Percentiles rank a stretch among this genome's conserved stretches.
Conservation (phyloP, 2,888 invertebrate species). For the Cyclophora punctaria region DNA sequence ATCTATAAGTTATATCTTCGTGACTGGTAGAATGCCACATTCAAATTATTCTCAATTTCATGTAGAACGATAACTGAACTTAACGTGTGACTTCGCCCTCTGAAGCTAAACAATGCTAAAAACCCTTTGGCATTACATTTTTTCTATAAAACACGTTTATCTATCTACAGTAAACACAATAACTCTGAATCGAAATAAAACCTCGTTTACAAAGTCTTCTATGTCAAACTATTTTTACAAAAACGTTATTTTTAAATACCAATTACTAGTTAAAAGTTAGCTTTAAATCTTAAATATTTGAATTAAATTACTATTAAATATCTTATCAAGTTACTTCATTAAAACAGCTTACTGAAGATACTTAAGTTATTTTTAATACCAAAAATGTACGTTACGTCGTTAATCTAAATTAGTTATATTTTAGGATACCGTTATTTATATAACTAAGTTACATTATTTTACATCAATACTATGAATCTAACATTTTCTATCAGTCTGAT, state of each 20-base stretch:
- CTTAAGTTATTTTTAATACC: too few relatives aligned
- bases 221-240: conserved; percentile 10
- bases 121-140: not conserved
- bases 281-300: not conserved
- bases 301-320: conserved; percentile 4
- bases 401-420: too few relatives aligned
- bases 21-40: too few relatives aligned
- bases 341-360: too few relatives aligned
- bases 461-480: conserved; percentile 14
- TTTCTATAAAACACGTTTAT: not conserved
- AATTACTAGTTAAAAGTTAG: not conserved
- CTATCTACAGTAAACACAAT: not conserved
- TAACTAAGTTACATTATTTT: too few relatives aligned
- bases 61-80: too few relatives aligned
- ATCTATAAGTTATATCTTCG: too few relatives aligned
- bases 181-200: conserved; percentile 23
- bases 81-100: too few relatives aligned
- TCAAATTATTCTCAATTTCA: too few relatives aligned
- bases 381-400: too few relatives aligned
- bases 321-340: too few relatives aligned
- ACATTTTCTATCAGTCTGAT: conserved; percentile 58
- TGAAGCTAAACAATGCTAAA: not conserved
- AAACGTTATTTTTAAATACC: not conserved
- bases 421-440: too few relatives aligned
- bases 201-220: conserved; percentile 27